Base-by-base conservation (phyloP, 2,797 vertebrate species). In the Phoebastria nigripes region DNA sequence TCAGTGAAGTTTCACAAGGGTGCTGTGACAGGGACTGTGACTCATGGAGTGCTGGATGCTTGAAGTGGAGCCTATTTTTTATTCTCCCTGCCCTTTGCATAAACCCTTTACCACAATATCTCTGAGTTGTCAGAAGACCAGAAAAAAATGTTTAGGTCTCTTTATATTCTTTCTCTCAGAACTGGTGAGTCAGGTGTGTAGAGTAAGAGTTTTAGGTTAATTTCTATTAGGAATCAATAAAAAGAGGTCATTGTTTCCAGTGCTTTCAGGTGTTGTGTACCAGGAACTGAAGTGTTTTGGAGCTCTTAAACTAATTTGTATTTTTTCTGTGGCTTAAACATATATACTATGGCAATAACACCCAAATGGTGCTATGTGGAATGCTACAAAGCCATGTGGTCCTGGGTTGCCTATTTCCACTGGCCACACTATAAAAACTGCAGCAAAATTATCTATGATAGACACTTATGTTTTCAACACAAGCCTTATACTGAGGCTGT, bases 381-480 rank as follows among this genome's bases (percentile, higher is more conserved):
- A 41, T 69, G 54, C 24, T 84, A n/a, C 35, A 42, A 62, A 79
- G 10, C 20, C 42, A 33, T 11, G 21, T 51, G 26, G 52, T 42
- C n/a, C 31, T 49, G 46, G 7, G 5, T 33, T 71, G 18, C 35
- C 66, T 41, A 0, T 47, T 72, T 82, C 25, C 37, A 8, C 25
- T 56, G 72, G 37, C 37, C 63, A 41, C 15, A 3, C 13, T 29
- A 8, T 13, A 16, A 65, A 81, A 51, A n/a, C 26, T 58, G 2
- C 21, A 5, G 24, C 41, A 73, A 33, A 67, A 0, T 0, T 59
- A 39, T n/a, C 39, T 39, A 1, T 61, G 33, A n/a, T 25, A 24
- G 2, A 8, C 14, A 5, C 5, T 46, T 41, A 8, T 0, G 4
- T 65, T 87, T 71, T 44, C 33, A 55, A 16, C 18, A 24, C 61